These are phyloP conservation scores for Craseonycteris thonglongyai DNA, from an alignment of 2,113 vertebrate species.

Conservation along the genomic window DNA sequence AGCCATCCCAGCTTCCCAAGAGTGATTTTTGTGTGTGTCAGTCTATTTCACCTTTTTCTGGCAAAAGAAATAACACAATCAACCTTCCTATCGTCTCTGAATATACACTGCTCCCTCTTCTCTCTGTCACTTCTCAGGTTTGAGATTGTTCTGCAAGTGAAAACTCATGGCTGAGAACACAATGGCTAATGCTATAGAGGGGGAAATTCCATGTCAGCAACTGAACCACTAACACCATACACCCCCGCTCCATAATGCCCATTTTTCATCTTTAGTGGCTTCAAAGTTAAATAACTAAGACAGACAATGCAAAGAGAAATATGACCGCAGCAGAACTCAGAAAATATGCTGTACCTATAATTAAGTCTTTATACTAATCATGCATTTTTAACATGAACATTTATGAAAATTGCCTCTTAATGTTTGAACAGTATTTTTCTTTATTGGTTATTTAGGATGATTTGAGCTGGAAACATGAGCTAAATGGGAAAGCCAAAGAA, in stretches of 20 bases:
- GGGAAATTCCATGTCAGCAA: background rate
- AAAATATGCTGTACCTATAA: background rate
- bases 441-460: conserved; percentile 59
- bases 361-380: conserved; percentile 20
- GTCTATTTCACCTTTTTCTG: background rate
- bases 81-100: background rate
- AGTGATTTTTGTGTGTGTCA: background rate
- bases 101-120: background rate
- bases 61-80: background rate
- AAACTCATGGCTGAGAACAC: background rate
- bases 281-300: conserved; percentile 1
- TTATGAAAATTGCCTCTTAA: conserved; percentile 53
- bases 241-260: background rate
- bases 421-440: conserved; percentile 42
- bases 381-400: conserved; percentile 49
- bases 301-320: background rate
- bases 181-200: background rate
- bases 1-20: no score
- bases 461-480: conserved; percentile 15
- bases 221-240: background rate
- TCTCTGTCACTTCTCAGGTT: background rate
- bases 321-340: background rate
- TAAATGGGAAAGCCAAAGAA: conserved; percentile 38
- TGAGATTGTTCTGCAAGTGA: background rate
- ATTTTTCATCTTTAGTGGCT: conserved; percentile 15